Evolutionary conservation across 1,140 invertebrate species (phyloP).

Genomic region (Pararge aegeria): DNA sequence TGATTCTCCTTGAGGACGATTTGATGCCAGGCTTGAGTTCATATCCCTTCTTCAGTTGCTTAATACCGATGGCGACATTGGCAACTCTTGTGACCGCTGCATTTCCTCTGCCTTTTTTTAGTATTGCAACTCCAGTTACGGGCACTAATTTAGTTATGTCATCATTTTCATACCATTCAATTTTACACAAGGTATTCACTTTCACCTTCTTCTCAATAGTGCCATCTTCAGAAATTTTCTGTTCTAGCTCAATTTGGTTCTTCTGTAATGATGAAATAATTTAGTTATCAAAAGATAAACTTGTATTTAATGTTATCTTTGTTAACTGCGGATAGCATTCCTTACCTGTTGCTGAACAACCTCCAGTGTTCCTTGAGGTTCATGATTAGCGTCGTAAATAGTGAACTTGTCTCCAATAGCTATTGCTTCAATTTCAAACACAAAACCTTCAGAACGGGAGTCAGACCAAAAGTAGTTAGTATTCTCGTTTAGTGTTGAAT

Average conservation of each 20-base stretch:
- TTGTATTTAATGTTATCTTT: not conserved
- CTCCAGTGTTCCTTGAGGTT: slow-evolving; percentile 83
- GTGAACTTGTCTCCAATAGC: slow-evolving; percentile 86
- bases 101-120: slow-evolving; percentile 74
- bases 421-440: slow-evolving; percentile 85
- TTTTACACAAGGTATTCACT: slow-evolving; percentile 82
- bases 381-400: slow-evolving; percentile 83
- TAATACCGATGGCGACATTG: slow-evolving; percentile 81
- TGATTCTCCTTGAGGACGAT: slow-evolving; percentile 81
- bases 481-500: slow-evolving; percentile 83
- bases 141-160: slow-evolving; percentile 80
- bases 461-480: slow-evolving; percentile 89
- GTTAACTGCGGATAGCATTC: not conserved
- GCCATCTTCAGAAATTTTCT: slow-evolving; percentile 68
- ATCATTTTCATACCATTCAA: slow-evolving; percentile 84
- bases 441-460: slow-evolving; percentile 85
- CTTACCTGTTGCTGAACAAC: slow-evolving; percentile 82
- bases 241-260: slow-evolving; percentile 72
- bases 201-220: slow-evolving; percentile 83
- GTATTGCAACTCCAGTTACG: slow-evolving; percentile 81
- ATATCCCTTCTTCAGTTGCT: slow-evolving; percentile 80
- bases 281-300: not conserved
- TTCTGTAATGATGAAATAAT: slow-evolving; percentile 54
- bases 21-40: slow-evolving; percentile 83
- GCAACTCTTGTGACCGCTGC: slow-evolving; percentile 79